A percentile compares a stretch with the other conserved stretches of the same genome.
Evolutionary conservation across 1,140 invertebrate genomes (phyloP).

Genomic region (Pristionchus pacificus): DNA sequence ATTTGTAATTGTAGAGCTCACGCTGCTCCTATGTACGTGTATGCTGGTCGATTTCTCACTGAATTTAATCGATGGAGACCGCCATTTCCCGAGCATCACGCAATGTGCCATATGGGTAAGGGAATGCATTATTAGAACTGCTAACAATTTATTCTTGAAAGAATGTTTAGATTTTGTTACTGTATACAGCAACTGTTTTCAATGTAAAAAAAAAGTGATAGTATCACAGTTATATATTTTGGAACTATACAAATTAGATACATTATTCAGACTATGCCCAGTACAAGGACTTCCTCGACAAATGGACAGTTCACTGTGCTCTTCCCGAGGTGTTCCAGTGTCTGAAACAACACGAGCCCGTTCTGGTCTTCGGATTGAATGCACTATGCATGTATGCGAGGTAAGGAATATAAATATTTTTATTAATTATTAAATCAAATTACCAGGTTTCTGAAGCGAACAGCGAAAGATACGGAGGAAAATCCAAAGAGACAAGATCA

Average conservation of each 20-base stretch:
- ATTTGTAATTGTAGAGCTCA: too few species aligned
- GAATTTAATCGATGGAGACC: not conserved
- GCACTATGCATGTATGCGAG: not conserved
- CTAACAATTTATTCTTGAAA: too few species aligned
- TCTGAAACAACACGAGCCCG: not conserved
- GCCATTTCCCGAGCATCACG: not conserved
- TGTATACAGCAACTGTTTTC: too few species aligned
- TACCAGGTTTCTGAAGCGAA: not conserved
- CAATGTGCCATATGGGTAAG: too few species aligned
- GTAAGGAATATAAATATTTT: not conserved
- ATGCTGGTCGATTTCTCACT: not conserved
- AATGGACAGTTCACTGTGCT: not conserved
- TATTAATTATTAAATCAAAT: not conserved
- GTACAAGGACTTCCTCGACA: not conserved
- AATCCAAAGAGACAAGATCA: not conserved
- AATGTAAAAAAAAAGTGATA: too few species aligned
- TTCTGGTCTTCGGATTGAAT: not conserved
- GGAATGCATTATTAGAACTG: too few species aligned
- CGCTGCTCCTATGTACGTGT: not conserved
- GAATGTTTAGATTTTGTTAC: too few species aligned
- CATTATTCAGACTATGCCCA: too few species aligned
- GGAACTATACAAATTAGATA: too few species aligned
- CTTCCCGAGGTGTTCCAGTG: not conserved
- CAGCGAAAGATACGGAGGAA: not conserved
- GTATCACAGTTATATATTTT: too few species aligned